Evolutionary conservation across 2,888 invertebrate genomes (phyloP).

Genomic region (Argyresthia goedartella): DNA sequence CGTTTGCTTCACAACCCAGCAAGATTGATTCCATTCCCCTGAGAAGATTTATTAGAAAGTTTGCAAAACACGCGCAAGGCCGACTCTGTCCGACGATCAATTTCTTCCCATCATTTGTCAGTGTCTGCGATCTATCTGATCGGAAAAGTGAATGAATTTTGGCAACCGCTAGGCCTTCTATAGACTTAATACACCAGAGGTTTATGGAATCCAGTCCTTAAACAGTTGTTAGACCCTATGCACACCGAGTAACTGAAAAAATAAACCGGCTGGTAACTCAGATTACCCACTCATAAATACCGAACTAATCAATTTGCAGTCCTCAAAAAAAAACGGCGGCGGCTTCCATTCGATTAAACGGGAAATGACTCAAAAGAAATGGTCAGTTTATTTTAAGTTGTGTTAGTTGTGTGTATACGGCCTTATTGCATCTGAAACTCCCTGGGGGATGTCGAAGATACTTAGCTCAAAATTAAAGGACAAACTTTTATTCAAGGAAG

Average conservation of each 20-base stretch:
- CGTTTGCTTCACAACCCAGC: constrained; percentile 25
- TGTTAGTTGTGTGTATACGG: no score
- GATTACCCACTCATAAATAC: no score
- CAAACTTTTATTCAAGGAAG: neutral
- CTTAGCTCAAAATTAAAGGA: neutral
- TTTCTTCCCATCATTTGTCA: constrained; percentile 44
- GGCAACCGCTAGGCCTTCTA: neutral
- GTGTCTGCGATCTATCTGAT: constrained; percentile 44
- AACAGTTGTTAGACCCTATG: neutral
- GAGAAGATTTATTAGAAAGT: constrained; percentile 47
- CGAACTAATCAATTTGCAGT: no score
- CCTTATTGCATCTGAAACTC: no score
- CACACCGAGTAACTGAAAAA: no score
- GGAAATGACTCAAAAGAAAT: no score
- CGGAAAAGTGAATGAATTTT: constrained; percentile 33
- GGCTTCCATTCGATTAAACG: no score
- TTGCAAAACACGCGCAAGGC: constrained; percentile 34
- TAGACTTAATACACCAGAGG: no score
- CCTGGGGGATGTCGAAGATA: neutral
- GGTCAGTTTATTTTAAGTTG: no score
- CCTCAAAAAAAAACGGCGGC: no score
- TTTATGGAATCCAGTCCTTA: neutral
- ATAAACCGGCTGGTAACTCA: no score
- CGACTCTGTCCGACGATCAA: constrained; percentile 33
- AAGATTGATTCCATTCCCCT: constrained; percentile 57